Percentiles rank a stretch among this genome's conserved stretches.
These are phyloP conservation scores for Parambassis ranga DNA, from an alignment of 2,797 vertebrate genomes.

Conservation along the genomic window DNA sequence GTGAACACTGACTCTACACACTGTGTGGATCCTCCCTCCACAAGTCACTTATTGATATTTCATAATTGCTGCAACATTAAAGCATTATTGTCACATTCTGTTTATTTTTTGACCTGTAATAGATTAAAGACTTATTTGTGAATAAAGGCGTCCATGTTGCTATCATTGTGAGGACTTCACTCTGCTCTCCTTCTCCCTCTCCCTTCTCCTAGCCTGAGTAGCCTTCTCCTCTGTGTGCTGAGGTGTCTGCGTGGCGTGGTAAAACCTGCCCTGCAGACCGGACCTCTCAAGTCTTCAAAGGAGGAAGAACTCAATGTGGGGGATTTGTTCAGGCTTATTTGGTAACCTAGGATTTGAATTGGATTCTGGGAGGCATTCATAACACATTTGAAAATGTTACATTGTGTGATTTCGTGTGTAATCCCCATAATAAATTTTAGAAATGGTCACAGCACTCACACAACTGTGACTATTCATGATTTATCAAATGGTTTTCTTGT, in stretches of 20 bases:
- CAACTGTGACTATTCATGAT: slow-evolving; percentile 81
- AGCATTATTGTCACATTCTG: not conserved
- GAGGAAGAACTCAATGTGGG: slow-evolving; percentile 80
- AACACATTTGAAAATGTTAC: slow-evolving; percentile 84
- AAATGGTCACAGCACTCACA: slow-evolving; percentile 76
- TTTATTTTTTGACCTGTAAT: not conserved
- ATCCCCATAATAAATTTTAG: slow-evolving; percentile 84
- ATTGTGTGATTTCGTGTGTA: slow-evolving; percentile 85
- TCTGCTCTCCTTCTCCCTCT: not conserved
- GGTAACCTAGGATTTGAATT: slow-evolving; percentile 86
- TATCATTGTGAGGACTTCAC: not conserved
- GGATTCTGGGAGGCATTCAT: slow-evolving; percentile 84
- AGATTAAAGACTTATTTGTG: slow-evolving; percentile 1
- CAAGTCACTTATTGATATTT: not conserved
- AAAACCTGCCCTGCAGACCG: slow-evolving; percentile 84
- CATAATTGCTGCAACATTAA: not conserved
- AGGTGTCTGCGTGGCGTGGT: slow-evolving; percentile 72
- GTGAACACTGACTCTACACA: slow-evolving; percentile 17
- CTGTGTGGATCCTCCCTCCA: slow-evolving; percentile 10
- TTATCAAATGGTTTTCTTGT: slow-evolving; percentile 78
- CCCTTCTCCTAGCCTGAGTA: slow-evolving; percentile 29
- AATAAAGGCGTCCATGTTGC: slow-evolving; percentile 35
- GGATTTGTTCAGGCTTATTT: slow-evolving; percentile 88
- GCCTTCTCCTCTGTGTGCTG: slow-evolving; percentile 50
- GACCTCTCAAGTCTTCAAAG: slow-evolving; percentile 84